Evolutionary conservation across 1,140 invertebrate species (phyloP).

Genomic region (Coelopa frigida): DNA sequence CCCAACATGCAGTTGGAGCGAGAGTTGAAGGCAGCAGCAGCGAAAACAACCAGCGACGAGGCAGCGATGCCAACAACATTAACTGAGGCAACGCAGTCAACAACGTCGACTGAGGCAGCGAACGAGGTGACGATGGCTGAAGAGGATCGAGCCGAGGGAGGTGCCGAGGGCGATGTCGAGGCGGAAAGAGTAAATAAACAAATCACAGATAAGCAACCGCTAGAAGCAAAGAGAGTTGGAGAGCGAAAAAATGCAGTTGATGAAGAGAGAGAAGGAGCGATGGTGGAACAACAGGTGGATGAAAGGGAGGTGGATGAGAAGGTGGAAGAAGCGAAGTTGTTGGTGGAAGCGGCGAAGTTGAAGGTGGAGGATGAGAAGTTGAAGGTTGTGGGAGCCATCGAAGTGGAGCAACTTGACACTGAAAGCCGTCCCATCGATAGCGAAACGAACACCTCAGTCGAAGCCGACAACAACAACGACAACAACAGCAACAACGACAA

Average conservation of each 20-base stretch:
- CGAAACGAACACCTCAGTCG: slow-evolving; percentile 12
- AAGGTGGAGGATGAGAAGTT: no score
- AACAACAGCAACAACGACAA: slow-evolving; percentile 14
- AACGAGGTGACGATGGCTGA: not conserved
- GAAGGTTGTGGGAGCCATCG: no score
- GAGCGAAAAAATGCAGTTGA: not conserved
- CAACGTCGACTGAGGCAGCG: not conserved
- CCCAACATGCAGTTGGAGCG: slow-evolving; percentile 25
- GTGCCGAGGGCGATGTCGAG: not conserved
- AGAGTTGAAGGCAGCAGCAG: slow-evolving; percentile 3
- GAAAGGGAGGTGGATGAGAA: not conserved
- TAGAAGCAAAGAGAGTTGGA: no score
- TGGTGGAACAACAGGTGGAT: not conserved
- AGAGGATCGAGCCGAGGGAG: not conserved
- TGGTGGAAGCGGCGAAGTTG: not conserved
- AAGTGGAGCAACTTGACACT: no score
- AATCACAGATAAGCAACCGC: no score
- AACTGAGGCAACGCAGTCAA: slow-evolving; percentile 13
- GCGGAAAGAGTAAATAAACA: slow-evolving; percentile 1
- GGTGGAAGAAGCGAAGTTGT: not conserved
- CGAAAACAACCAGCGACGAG: not conserved
- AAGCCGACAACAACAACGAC: slow-evolving; percentile 20
- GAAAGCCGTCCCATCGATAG: not conserved
- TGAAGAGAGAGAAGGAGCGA: not conserved
- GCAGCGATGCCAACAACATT: not conserved